Percentiles rank a stretch among this genome's conserved stretches.
Conservation (phyloP, 53 echinoderm and acorn worm species). For the Zoroaster sp. region DNA sequence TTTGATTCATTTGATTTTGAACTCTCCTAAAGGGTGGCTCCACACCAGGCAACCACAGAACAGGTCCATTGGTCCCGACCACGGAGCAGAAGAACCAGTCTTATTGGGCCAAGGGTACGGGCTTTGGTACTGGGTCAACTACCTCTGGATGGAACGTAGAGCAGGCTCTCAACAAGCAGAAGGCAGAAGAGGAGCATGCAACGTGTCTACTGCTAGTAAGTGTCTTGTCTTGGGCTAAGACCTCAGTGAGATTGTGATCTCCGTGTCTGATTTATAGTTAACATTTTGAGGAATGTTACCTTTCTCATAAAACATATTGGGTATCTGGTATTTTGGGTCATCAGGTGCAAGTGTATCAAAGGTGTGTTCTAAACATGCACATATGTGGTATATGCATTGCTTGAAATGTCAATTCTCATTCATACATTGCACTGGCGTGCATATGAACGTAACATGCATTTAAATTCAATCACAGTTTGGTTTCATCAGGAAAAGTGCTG, state of each 20-base stretch:
- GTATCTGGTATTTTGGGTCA: too few species aligned
- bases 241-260: not conserved
- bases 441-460: too few species aligned
- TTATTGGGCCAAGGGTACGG: slow-evolving; percentile 99
- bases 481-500: too few species aligned
- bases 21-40: not conserved
- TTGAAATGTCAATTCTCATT: too few species aligned
- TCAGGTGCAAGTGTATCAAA: too few species aligned
- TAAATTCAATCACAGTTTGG: too few species aligned
- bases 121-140: slow-evolving; percentile 97
- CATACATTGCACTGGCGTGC: too few species aligned
- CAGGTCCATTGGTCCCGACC: not conserved
- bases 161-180: slow-evolving; percentile 95
- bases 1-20: not conserved
- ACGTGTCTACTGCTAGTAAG: slow-evolving; percentile 93
- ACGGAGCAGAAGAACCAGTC: slow-evolving; percentile 82
- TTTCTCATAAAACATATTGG: too few species aligned
- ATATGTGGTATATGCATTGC: too few species aligned
- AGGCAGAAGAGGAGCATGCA: slow-evolving; percentile 97
- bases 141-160: slow-evolving; percentile 99
- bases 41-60: slow-evolving; percentile 49
- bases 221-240: not conserved
- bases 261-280: not conserved
- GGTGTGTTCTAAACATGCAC: too few species aligned
- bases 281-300: too few species aligned